Evolutionary conservation across 2,888 invertebrate species (phyloP).

Genomic region (Morinoia aosen): DNA sequence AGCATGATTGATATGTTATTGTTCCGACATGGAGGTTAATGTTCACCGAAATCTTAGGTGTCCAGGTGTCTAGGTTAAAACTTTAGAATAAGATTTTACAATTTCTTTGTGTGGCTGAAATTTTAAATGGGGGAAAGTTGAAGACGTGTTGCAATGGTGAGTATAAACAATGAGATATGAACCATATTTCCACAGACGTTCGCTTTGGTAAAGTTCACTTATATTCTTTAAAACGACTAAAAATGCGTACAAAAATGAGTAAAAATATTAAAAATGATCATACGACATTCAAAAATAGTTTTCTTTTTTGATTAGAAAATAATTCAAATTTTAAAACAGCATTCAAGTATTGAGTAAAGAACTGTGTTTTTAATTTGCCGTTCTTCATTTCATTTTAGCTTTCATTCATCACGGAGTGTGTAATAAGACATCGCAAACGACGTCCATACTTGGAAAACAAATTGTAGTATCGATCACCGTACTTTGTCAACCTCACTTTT

Average conservation of each 20-base stretch:
- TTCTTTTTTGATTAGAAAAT: no score
- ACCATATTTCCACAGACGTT: no score
- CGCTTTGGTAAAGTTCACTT: no score
- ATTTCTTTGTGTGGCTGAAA: background rate
- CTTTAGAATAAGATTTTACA: background rate
- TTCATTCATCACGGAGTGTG: background rate
- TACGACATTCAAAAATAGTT: no score
- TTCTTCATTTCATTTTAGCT: background rate
- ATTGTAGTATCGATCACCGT: background rate
- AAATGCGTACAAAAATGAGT: no score
- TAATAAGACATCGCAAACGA: background rate
- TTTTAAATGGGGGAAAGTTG: background rate
- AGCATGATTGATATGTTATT: no score
- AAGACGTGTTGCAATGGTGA: no score
- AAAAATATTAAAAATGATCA: no score
- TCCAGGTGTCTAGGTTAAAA: background rate
- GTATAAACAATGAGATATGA: background rate
- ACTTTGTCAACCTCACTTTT: conserved; percentile 9
- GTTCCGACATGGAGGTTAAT: no score
- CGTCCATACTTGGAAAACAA: background rate
- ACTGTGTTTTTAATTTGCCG: background rate
- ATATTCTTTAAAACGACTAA: no score
- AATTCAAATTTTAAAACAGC: no score
- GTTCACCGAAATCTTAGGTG: no score
- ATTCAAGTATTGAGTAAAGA: background rate